These are phyloP conservation scores for Meteorus colon DNA, from an alignment of 2,888 invertebrate genomes.

Conservation along the genomic window DNA sequence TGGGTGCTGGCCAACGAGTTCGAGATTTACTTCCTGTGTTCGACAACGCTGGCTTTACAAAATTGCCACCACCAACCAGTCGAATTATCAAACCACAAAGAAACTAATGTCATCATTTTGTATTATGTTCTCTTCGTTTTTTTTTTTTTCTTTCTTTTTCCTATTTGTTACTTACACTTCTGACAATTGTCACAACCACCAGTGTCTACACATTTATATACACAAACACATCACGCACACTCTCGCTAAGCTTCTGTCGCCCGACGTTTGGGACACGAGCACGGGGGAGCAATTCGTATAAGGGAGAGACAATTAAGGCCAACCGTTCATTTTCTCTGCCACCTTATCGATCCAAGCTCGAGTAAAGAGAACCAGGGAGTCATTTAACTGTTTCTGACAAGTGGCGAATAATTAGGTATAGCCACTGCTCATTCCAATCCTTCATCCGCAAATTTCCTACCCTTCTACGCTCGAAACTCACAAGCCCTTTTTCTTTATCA, in stretches of 20 bases:
- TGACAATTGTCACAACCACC: not conserved
- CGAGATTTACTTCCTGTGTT: constrained; percentile 87
- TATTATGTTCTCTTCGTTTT: not conserved
- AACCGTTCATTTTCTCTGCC: constrained; percentile 48
- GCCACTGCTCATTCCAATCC: constrained; percentile 23
- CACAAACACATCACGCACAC: not conserved
- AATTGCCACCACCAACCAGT: constrained; percentile 87
- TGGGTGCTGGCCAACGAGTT: constrained; percentile 78
- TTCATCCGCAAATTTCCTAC: constrained; percentile 25
- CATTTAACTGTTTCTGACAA: constrained; percentile 51
- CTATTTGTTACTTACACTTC: constrained; percentile 7
- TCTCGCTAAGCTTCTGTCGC: constrained; percentile 15
- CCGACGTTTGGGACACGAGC: not conserved
- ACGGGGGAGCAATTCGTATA: constrained; percentile 41
- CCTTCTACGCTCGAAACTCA: not conserved
- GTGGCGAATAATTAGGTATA: constrained; percentile 50
- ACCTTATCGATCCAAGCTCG: constrained; percentile 47
- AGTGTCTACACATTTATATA: not conserved
- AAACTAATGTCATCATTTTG: constrained; percentile 60
- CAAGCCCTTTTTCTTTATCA: not conserved
- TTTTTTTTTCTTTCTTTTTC: not conserved
- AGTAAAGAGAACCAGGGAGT: constrained; percentile 39
- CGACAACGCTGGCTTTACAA: constrained; percentile 88
- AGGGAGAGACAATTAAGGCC: constrained; percentile 49
- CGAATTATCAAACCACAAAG: constrained; percentile 81